Evolutionary conservation across 2,113 vertebrate genomes (phyloP), one percentile per base, ranked within the genome.

Genomic region (Anoplopoma fimbria): DNA sequence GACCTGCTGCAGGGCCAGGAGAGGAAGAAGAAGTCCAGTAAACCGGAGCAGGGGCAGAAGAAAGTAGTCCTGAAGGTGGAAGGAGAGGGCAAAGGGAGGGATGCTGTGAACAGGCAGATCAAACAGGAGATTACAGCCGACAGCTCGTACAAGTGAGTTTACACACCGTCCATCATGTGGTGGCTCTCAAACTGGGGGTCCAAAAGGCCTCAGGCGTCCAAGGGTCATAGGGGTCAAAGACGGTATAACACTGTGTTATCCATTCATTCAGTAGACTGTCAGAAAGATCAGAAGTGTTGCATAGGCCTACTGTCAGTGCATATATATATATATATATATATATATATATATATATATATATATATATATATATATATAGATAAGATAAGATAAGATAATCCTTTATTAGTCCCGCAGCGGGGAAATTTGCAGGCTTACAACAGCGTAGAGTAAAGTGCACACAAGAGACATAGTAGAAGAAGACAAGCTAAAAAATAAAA

Each of bases 51-150:
- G 25, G 86, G 78, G 2, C 87, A 82, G 79, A 94, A 83, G 85
- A 95, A 89, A 71, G 89, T 80, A 2, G 87, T 53, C 13, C 25
- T 78, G 77, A 91, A 90, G 87, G 79, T 53, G 70, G 94, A 94
- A 0, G 89, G 77, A 60, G 90, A 90, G 88, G 89, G 93, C 90
- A 94, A 90, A 79, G 96, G 96, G 19, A 91, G 97, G 67, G 98
- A 99, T 70, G 97, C 97, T 7, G 92, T 99, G 49, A 99, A 99
- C 94, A 91, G 96, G 79, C 97, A 99, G 94, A 98, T 99, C 91
- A 97, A 95, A 69, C 92, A 97, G 88, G 97, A 98, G 89, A 96
- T 96, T 63, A 85, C 94, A 0, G 92, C 87, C 0, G 94, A 95
- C 3, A 97, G 96, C 81, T 96, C 95, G 0, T 98, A 99, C 95